Evolutionary conservation across 2,888 invertebrate species (phyloP), one percentile per base, ranked within the genome.

Genomic region (Tetragonisca angustula): DNA sequence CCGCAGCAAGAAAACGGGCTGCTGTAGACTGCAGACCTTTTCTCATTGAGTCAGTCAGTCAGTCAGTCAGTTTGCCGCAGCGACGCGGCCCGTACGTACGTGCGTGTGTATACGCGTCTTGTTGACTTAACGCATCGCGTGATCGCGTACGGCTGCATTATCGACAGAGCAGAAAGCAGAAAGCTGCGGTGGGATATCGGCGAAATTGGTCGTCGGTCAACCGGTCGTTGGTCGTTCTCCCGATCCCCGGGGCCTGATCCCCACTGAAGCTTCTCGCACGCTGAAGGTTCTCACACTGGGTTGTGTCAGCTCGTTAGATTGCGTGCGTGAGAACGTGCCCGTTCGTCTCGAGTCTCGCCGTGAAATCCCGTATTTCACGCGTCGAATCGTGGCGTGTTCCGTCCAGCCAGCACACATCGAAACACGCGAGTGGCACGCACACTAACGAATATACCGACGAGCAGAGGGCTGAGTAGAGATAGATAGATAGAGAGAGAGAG

Each of bases 31-130:
- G 81, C 76, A 87, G 90, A 88, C 91, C 91, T 91, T 91, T 91
- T 93, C 92, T 92, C 92, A 93, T 93, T 93, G 92, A 93, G 92
- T 92, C 92, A 93, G 93, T 92, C 93, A 92, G 93, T 92, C 92
- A 92, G 92, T 92, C 91, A 92, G 92, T 92, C 91, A 92, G 92
- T 92, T 91, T 89, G 93, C 92, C 91, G 92, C 90, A 91, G 92
- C 91, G 88, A 92, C 87, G 91, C 91, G 91, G 90, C 89, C 87
- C 87, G 86, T 88, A 89, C 90, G 80, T 73, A 85, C 77, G 85
- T 74, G 80, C 77, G 85, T 78, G 80, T 79, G 79, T 56, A 81
- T 72, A 68, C 68, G 59, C 70, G 75, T 75, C 74, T 74, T 27
- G 62, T 79, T 70, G n/a, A 43, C 65, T 69, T 52, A 52, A 24